phyloP scores from a whole-genome alignment of 2,888 invertebrate genomes.

The Andrena trimmerana region DNA sequence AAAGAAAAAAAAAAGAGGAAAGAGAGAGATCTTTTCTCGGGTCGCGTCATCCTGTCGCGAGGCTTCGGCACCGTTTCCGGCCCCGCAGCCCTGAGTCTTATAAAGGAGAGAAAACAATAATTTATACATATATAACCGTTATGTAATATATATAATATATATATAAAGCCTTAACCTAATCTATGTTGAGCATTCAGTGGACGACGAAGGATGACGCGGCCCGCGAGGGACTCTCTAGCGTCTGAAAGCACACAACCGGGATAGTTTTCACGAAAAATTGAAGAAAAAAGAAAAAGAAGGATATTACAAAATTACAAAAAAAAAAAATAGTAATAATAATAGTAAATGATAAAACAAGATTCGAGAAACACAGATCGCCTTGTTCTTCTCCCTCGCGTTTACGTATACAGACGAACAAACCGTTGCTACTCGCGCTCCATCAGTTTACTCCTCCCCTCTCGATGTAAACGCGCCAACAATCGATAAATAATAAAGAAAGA shows the following conservation, averaged over 20 bases:
- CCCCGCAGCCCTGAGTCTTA: slow-evolving; percentile 75
- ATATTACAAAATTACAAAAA: slow-evolving; percentile 45
- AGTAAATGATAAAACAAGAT: slow-evolving; percentile 40
- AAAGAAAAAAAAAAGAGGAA: slow-evolving; percentile 9
- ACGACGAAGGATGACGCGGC: slow-evolving; percentile 71
- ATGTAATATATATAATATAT: slow-evolving; percentile 68
- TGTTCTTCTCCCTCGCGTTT: slow-evolving; percentile 36
- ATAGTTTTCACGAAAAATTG: slow-evolving; percentile 17
- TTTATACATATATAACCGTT: slow-evolving; percentile 81
- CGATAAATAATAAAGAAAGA: slow-evolving; percentile 54
- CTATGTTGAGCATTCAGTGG: slow-evolving; percentile 82
- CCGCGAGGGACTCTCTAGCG: slow-evolving; percentile 44
- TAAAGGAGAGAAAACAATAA: slow-evolving; percentile 74
- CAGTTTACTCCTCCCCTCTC: slow-evolving; percentile 8
- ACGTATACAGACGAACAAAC: slow-evolving; percentile 62
- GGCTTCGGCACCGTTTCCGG: slow-evolving; percentile 44
- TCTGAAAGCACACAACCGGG: slow-evolving; percentile 63
- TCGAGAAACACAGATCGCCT: slow-evolving; percentile 57
- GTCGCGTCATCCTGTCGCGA: slow-evolving; percentile 74
- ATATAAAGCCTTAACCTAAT: slow-evolving; percentile 80
- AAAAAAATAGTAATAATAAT: slow-evolving; percentile 40
- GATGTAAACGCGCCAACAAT: slow-evolving; percentile 57
- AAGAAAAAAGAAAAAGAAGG: slow-evolving; percentile 18
- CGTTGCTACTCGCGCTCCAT: slow-evolving; percentile 34
- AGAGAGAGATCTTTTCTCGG: slow-evolving; percentile 48